phyloP scores from a whole-genome alignment of 1,140 invertebrate species.

The Drosophila tristis region DNA sequence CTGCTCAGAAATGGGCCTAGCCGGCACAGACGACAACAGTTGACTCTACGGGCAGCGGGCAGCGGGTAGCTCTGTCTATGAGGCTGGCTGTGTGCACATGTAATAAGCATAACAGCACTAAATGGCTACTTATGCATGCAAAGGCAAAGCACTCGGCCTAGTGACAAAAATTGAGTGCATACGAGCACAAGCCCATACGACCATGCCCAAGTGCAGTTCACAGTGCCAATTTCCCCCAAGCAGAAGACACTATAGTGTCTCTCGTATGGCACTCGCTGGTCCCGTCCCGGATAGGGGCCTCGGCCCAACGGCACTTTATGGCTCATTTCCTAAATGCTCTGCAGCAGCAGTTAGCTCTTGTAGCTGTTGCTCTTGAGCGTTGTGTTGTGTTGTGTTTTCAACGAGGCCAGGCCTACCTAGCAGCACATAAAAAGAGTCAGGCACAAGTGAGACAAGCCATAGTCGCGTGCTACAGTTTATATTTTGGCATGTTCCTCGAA shows the following conservation, averaged over 20 bases:
- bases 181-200: conserved; percentile 34
- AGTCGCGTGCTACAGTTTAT: no score
- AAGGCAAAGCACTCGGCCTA: conserved; percentile 52
- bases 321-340: conserved; percentile 78
- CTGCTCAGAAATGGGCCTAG: conserved; percentile 67
- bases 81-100: conserved; percentile 53
- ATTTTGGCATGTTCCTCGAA: no score
- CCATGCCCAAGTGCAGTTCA: conserved; percentile 63
- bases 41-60: conserved; percentile 48
- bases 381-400: not conserved
- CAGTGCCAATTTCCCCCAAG: conserved; percentile 62
- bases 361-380: conserved; percentile 1
- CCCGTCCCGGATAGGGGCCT: conserved; percentile 16
- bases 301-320: conserved; percentile 59
- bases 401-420: conserved; percentile 47
- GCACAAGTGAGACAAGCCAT: not conserved
- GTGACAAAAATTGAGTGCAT: conserved; percentile 76
- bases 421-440: conserved; percentile 9
- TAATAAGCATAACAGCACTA: conserved; percentile 80
- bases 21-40: conserved; percentile 49
- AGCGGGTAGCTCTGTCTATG: conserved; percentile 5
- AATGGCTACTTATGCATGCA: conserved; percentile 80
- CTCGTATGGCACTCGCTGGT: no score
- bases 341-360: conserved; percentile 51
- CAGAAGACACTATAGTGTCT: conserved; percentile 24